A percentile compares a stretch with the other conserved stretches of the same genome.
phyloP scores from a whole-genome alignment of 2,113 vertebrate species.

The Dromas ardeola region DNA sequence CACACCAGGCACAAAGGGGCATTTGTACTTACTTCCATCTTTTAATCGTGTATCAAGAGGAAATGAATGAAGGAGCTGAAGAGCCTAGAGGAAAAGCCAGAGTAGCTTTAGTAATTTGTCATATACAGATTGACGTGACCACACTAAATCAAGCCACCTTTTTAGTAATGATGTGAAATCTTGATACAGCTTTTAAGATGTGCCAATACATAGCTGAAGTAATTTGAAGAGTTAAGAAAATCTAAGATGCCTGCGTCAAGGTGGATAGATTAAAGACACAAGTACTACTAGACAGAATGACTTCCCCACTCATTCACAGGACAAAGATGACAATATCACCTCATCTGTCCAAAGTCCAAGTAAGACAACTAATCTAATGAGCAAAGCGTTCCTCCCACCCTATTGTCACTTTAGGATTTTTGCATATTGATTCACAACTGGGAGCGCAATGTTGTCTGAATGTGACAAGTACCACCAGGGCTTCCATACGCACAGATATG shows the following conservation, averaged over 20 bases:
- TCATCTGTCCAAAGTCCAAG: not conserved
- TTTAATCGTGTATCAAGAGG: slow-evolving; percentile 95
- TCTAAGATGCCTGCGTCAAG: not conserved
- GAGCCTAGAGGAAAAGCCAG: slow-evolving; percentile 78
- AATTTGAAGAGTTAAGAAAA: not conserved
- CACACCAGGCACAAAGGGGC: not conserved
- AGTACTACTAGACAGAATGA: not conserved
- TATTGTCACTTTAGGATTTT: not conserved
- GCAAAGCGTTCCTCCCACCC: not conserved
- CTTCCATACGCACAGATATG: not conserved
- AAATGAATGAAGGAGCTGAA: slow-evolving; percentile 95
- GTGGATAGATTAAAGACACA: not conserved
- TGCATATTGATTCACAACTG: not conserved
- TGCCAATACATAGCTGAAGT: not conserved
- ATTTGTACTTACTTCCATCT: slow-evolving; percentile 91
- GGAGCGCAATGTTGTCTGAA: not conserved
- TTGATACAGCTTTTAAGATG: not conserved
- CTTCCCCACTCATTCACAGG: not conserved
- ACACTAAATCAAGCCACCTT: not conserved
- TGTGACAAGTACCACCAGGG: not conserved
- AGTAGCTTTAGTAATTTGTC: not conserved
- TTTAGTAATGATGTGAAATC: not conserved
- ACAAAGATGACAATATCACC: not conserved
- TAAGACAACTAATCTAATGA: not conserved
- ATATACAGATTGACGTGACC: not conserved